Base-by-base conservation (phyloP, 2,797 vertebrate genomes). In the Mus spretus region DNA sequence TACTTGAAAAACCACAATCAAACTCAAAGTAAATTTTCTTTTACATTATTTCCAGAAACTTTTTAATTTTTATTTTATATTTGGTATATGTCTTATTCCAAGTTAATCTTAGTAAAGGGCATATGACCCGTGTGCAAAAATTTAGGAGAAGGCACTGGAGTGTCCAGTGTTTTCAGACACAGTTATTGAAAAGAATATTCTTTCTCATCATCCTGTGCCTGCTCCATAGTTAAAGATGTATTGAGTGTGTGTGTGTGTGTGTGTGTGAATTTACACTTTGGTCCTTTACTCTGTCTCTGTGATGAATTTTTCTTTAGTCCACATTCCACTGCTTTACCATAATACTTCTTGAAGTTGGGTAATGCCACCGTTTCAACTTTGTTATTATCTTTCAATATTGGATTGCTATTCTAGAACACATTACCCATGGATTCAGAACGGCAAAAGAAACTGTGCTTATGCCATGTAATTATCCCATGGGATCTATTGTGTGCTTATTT, bases 51-150 rank as follows among this genome's bases (percentile, higher is more conserved):
- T 74, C 11, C 4, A 50, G 19, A 13, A 37, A 24, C 77, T 89
- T 80, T 57, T 26, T 24, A 53, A 88, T 77, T 85, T 94, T 9
- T 22, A 89, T 70, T 81, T 96, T 28, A 50, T 5, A 82, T 79
- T 78, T 57, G 53, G 12, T n/a, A 31, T 72, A 55, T n/a, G 3
- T 53, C 55, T 9, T 15, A 57, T 63, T 53, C 7, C 40, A 37
- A 92, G 57, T 37, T 72, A 34, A 10, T 70, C 89, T 94, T 81
- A 89, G 4, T 67, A 31, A 94, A 61, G 84, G 2, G 5, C 63
- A 0, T 70, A 72, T 91, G 19, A 63, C n/a, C 1, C 40, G 1
- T 91, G 26, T 47, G 19, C 47, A 74, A 26, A 57, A 13, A 40
- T 75, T 57, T 87, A 10, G 22, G n/a, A 37, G 10, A 20, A 34